A percentile compares a stretch with the other conserved stretches of the same genome.
These are phyloP conservation scores for Amphimedon queenslandica DNA, from an alignment of 37 sponge, comb jelly and placozoan species.

Conservation along the genomic window DNA sequence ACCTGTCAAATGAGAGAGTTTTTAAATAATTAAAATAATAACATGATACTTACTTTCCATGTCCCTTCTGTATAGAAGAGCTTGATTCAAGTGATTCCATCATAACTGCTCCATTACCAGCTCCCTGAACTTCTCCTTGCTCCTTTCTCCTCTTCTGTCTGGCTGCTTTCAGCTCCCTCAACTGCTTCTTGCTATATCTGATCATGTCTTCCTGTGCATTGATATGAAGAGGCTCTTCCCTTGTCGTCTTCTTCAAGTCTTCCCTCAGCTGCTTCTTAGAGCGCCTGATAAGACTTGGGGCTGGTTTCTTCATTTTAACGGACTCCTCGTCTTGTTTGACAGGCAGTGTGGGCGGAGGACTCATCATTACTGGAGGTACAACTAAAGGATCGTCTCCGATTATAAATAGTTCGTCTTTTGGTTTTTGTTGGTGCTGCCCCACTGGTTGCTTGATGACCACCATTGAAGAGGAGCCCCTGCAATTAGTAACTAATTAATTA, in stretches of 20 bases:
- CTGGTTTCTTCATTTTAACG: not conserved
- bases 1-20: not conserved
- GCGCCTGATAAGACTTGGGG: not conserved
- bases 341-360: too few species aligned
- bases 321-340: too few species aligned
- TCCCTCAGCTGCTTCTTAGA: not conserved
- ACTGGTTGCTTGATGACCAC: too few species aligned
- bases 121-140: not conserved
- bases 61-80: too few species aligned
- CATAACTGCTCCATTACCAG: too few species aligned
- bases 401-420: too few species aligned
- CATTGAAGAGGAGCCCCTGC: too few species aligned
- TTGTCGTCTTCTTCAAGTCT: not conserved
- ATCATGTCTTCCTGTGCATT: not conserved
- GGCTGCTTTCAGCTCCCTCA: not conserved
- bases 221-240: not conserved
- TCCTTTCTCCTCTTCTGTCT: not conserved
- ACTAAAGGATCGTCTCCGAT: too few species aligned
- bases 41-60: constrained; percentile 1
- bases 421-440: too few species aligned
- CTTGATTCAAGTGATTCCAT: too few species aligned
- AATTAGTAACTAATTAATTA: too few species aligned
- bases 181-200: not conserved
- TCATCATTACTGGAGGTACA: too few species aligned
- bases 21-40: not conserved